A percentile compares a stretch with the other conserved stretches of the same genome.
Conservation (phyloP, 1,140 invertebrate species). For the Wasmannia auropunctata region DNA sequence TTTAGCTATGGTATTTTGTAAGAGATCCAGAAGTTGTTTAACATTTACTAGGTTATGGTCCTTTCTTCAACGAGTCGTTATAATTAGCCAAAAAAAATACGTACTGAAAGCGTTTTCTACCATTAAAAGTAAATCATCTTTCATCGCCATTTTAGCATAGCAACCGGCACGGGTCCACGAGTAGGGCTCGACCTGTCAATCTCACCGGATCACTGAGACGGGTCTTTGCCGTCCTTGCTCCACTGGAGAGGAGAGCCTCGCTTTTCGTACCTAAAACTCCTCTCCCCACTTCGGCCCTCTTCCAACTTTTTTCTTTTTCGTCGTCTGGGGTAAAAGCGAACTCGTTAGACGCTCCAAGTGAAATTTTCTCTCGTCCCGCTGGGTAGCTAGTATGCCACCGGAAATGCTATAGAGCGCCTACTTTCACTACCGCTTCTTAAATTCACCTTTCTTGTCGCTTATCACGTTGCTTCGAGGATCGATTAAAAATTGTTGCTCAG, state of each 20-base stretch:
- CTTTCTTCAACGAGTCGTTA: not conserved
- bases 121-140: conserved; percentile 82
- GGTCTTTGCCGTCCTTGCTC: conserved; percentile 63
- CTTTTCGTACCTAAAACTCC: conserved; percentile 78
- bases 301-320: conserved; percentile 67
- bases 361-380: conserved; percentile 67
- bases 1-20: not conserved
- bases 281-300: conserved; percentile 69
- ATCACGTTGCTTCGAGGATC: not conserved
- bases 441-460: conserved; percentile 9
- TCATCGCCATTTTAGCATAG: conserved; percentile 81
- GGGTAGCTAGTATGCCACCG: conserved; percentile 36
- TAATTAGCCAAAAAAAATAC: not conserved
- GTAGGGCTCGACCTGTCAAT: conserved; percentile 81
- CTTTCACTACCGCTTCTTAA: conserved; percentile 45
- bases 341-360: conserved; percentile 76
- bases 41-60: not conserved
- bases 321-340: conserved; percentile 72
- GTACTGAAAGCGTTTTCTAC: conserved; percentile 49
- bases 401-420: conserved; percentile 33
- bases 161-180: conserved; percentile 56
- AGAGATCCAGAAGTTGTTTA: not conserved
- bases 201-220: conserved; percentile 79
- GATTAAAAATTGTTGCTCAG: not conserved
- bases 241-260: conserved; percentile 69